phyloP scores from a whole-genome alignment of 2,888 invertebrate genomes.

The Macrosoma leucophasiata region DNA sequence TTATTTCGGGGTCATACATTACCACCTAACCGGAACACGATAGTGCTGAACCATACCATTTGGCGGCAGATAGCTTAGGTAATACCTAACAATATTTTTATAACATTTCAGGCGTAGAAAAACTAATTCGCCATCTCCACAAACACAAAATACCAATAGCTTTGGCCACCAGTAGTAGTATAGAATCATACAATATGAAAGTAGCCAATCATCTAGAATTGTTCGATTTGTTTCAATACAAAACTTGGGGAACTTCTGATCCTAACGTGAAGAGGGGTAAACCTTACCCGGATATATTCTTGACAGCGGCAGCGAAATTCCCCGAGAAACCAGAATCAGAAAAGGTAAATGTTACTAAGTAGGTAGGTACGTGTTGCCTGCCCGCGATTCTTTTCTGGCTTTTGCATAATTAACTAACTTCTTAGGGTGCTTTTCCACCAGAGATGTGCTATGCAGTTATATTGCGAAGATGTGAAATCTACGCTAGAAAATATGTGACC shows the following conservation, averaged over 20 bases:
- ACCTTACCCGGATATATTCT: slow-evolving; percentile 91
- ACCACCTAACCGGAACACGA: too few relatives aligned
- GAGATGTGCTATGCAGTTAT: too few relatives aligned
- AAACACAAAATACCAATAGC: slow-evolving; percentile 84
- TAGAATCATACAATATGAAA: slow-evolving; percentile 83
- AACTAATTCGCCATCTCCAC: slow-evolving; percentile 83
- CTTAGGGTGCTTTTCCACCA: too few relatives aligned
- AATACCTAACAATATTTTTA: background rate
- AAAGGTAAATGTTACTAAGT: slow-evolving; percentile 47
- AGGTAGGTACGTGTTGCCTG: too few relatives aligned
- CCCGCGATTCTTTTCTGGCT: too few relatives aligned
- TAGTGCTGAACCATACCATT: background rate
- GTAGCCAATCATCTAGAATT: slow-evolving; percentile 79
- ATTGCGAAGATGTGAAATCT: too few relatives aligned
- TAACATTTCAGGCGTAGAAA: slow-evolving; percentile 80
- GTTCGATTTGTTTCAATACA: slow-evolving; percentile 80
- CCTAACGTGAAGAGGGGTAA: slow-evolving; percentile 89
- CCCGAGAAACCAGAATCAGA: slow-evolving; percentile 76
- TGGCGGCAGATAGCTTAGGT: too few relatives aligned
- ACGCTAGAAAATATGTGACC: too few relatives aligned
- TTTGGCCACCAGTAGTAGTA: slow-evolving; percentile 90
- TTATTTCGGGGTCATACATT: too few relatives aligned
- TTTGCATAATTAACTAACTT: too few relatives aligned
- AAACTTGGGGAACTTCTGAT: slow-evolving; percentile 88
- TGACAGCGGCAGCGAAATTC: slow-evolving; percentile 85